These are phyloP conservation scores for Sus cebifrons DNA, from an alignment of 2,797 vertebrate species.

Conservation along the genomic window DNA sequence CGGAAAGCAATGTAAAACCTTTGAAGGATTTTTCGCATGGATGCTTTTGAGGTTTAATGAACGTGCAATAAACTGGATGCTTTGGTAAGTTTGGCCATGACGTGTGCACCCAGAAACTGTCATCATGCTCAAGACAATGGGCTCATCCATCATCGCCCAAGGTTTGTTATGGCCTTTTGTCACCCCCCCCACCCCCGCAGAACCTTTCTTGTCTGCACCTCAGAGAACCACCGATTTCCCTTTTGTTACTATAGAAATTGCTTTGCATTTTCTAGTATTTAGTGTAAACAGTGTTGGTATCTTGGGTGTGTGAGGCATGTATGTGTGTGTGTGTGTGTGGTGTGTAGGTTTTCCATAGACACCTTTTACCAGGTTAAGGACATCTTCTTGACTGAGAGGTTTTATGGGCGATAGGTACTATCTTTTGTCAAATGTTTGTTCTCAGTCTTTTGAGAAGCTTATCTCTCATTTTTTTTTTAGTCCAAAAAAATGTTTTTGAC, in stretches of 20 bases:
- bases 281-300: neutral
- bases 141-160: neutral
- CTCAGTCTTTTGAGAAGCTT: conserved; percentile 11
- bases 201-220: neutral
- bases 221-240: neutral
- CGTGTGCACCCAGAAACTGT: neutral
- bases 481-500: neutral
- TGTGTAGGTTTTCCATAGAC: neutral
- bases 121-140: neutral
- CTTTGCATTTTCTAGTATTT: conserved; percentile 25
- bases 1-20: conserved; percentile 26
- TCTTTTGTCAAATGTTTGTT: conserved; percentile 31
- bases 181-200: neutral
- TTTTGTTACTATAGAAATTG: neutral
- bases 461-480: neutral
- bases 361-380: conserved; percentile 4
- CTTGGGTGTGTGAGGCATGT: neutral
- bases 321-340: neutral
- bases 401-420: neutral
- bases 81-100: neutral
- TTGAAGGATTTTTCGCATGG: neutral
- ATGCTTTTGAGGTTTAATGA: neutral
- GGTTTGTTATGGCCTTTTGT: neutral
- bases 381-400: neutral
- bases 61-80: neutral